A percentile compares a stretch with the other conserved stretches of the same genome.
phyloP scores from a whole-genome alignment of 2,888 invertebrate genomes.

The Zaprionus bogoriensis region DNA sequence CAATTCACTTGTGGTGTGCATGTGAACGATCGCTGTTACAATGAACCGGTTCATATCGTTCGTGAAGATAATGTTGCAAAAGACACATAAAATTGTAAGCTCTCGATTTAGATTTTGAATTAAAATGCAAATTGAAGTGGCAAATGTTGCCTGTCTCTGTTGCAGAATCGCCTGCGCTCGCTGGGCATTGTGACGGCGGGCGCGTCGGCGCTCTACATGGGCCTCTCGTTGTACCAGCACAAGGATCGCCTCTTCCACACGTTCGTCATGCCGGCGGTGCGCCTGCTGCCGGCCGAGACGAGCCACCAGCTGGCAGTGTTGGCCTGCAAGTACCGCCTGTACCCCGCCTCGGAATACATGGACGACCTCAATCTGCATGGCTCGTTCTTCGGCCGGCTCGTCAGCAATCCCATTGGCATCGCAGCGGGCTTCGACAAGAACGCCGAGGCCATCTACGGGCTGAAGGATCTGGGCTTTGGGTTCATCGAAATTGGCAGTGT shows the following conservation, averaged over 20 bases:
- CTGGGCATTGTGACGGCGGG: constrained; percentile 58
- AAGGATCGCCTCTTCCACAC: constrained; percentile 29
- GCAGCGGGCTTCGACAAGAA: constrained; percentile 99
- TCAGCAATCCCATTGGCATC: constrained; percentile 96
- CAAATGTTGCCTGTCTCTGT: not conserved
- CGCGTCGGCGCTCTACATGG: constrained; percentile 44
- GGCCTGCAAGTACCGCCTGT: constrained; percentile 87
- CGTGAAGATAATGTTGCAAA: constrained; percentile 26
- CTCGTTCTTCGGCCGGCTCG: constrained; percentile 87
- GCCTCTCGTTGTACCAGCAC: constrained; percentile 46
- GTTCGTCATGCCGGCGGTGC: constrained; percentile 71
- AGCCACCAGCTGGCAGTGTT: constrained; percentile 91
- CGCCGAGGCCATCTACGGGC: constrained; percentile 93
- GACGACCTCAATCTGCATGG: constrained; percentile 84
- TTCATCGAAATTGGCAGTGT: constrained; percentile 98
- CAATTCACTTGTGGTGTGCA: not conserved
- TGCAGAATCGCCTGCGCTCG: constrained; percentile 53
- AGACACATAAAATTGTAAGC: constrained; percentile 38
- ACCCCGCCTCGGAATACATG: constrained; percentile 45
- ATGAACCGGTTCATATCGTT: constrained; percentile 18
- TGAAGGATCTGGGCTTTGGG: constrained; percentile 94
- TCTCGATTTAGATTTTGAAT: not conserved
- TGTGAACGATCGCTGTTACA: not conserved
- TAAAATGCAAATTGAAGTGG: not conserved
- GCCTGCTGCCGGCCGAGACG: constrained; percentile 89